phyloP scores from a whole-genome alignment of 2,888 invertebrate species.

The Parapristionchus giblindavisi region DNA sequence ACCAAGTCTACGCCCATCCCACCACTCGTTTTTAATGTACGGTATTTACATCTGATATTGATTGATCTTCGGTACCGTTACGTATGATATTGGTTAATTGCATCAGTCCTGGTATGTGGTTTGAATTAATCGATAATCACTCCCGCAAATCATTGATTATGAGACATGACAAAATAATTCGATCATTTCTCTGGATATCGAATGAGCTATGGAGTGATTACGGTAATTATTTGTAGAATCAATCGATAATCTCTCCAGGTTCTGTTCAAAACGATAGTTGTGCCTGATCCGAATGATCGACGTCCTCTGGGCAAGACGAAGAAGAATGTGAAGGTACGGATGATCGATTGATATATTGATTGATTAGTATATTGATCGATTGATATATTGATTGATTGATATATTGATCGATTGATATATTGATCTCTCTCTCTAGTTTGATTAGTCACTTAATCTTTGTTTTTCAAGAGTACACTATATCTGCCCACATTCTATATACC shows the following conservation, averaged over 20 bases:
- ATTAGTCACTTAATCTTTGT: too few species aligned
- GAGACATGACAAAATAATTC: too few species aligned
- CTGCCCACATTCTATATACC: too few species aligned
- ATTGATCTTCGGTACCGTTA: neutral
- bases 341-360: neutral
- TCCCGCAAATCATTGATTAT: too few species aligned
- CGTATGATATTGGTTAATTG: neutral
- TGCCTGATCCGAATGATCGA: constrained; percentile 31
- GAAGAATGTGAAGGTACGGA: constrained; percentile 23
- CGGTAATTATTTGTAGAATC: neutral
- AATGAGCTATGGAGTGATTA: neutral
- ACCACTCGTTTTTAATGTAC: constrained; percentile 27
- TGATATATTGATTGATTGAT: neutral
- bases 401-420: too few species aligned
- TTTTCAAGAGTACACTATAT: too few species aligned
- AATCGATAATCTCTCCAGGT: neutral
- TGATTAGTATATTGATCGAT: neutral
- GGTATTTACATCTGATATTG: neutral
- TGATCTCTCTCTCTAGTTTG: too few species aligned
- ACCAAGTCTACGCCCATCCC: constrained; percentile 24
- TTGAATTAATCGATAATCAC: too few species aligned
- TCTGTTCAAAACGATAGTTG: constrained; percentile 14
- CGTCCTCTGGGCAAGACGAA: constrained; percentile 31
- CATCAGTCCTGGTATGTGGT: neutral
- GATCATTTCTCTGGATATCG: neutral